phyloP scores from a whole-genome alignment of 1,140 invertebrate species.

The Vanessa tameamea region DNA sequence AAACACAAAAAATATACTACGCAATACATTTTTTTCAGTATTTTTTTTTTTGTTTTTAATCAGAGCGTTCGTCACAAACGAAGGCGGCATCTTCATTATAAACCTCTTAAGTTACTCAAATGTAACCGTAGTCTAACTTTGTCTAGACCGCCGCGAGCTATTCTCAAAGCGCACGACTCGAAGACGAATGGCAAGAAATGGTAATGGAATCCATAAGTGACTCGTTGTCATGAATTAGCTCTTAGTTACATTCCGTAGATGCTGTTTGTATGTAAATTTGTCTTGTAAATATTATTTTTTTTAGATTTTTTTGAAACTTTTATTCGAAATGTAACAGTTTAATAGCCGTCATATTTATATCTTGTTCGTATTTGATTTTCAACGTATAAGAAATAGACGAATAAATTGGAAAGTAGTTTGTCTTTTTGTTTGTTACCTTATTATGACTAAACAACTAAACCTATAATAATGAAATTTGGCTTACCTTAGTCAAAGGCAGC shows the following conservation, averaged over 20 bases:
- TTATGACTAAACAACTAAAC: too few species aligned
- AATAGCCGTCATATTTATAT: too few species aligned
- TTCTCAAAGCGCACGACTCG: conserved; percentile 39
- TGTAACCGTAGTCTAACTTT: conserved; percentile 18
- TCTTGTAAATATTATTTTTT: conserved; percentile 4
- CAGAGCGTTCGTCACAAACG: background rate
- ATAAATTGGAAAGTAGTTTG: too few species aligned
- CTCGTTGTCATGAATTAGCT: conserved; percentile 38
- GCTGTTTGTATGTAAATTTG: conserved; percentile 17
- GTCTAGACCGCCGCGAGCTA: conserved; percentile 34
- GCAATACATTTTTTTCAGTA: too few species aligned
- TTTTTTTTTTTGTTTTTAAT: background rate
- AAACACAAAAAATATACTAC: too few species aligned
- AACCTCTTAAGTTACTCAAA: background rate
- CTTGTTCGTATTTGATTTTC: too few species aligned
- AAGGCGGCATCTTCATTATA: background rate
- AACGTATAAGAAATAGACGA: too few species aligned
- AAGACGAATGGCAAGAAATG: conserved; percentile 39
- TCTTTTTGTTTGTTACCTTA: too few species aligned
- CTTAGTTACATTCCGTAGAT: conserved; percentile 27
- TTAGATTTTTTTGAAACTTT: background rate
- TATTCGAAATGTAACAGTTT: too few species aligned
- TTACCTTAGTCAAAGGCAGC: too few species aligned
- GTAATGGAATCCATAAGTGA: conserved; percentile 37
- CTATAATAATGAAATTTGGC: too few species aligned